phyloP scores from a whole-genome alignment of 64 coral and sea anemone species.

The Pocillopora damicornis region DNA sequence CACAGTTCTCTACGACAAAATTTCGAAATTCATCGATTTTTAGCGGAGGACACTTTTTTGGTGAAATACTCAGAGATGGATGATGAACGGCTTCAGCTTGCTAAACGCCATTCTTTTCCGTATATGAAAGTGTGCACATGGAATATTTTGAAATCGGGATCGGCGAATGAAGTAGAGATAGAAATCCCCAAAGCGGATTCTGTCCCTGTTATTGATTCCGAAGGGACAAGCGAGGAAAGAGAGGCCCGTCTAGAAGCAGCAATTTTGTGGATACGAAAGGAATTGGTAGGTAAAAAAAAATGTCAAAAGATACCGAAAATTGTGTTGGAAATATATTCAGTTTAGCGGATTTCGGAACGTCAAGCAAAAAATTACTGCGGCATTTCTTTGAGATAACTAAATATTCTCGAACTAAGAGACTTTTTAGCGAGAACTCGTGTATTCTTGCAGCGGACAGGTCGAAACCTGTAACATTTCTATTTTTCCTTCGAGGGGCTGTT shows the following conservation, averaged over 20 bases:
- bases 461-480: background rate
- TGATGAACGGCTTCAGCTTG: constrained; percentile 1
- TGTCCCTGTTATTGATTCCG: constrained; percentile 61
- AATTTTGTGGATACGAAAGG: constrained; percentile 84
- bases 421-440: background rate
- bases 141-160: constrained; percentile 53
- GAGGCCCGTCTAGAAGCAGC: constrained; percentile 67
- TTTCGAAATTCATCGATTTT: background rate
- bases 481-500: constrained; percentile 5
- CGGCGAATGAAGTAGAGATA: constrained; percentile 49
- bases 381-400: no score
- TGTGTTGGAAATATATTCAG: background rate
- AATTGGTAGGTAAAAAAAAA: constrained; percentile 58
- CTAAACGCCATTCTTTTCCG: constrained; percentile 89
- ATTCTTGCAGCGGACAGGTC: background rate
- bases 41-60: background rate
- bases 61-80: background rate
- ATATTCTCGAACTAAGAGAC: background rate
- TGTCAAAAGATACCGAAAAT: no score
- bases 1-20: background rate
- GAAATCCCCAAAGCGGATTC: constrained; percentile 32
- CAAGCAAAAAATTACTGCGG: no score
- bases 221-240: constrained; percentile 74
- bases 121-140: constrained; percentile 73
- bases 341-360: no score